These are phyloP conservation scores for Antheraea assamensis DNA, from an alignment of 2,888 invertebrate species.

Conservation along the genomic window DNA sequence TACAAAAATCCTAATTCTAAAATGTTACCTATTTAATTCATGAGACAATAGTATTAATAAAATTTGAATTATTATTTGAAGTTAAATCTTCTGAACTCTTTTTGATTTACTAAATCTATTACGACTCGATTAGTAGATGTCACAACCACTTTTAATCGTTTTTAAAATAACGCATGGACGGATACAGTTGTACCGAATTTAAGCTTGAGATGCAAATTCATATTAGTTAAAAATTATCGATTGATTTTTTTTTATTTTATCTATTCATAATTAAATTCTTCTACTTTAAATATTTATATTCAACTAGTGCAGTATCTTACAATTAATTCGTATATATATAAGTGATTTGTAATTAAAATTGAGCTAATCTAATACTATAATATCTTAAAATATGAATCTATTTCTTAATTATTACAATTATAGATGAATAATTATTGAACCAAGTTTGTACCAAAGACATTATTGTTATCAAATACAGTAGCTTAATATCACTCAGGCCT, in stretches of 20 bases:
- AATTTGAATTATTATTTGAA: not conserved
- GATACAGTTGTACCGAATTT: not conserved
- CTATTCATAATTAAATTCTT: not conserved
- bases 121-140: not conserved
- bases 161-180: not conserved
- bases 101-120: too few species aligned
- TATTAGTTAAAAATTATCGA: not conserved
- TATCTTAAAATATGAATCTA: not conserved
- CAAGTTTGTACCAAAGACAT: not conserved
- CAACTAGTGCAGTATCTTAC: not conserved
- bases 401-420: not conserved
- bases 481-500: not conserved
- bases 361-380: slow-evolving; percentile 1
- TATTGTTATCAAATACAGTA: not conserved
- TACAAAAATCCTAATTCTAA: slow-evolving; percentile 5
- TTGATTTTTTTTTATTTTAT: not conserved
- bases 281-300: not conserved
- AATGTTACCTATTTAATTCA: not conserved
- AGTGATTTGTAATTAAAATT: slow-evolving; percentile 3
- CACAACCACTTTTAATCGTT: not conserved
- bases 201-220: not conserved
- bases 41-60: not conserved
- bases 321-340: not conserved
- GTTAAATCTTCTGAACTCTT: not conserved
- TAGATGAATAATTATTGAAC: not conserved